Evolutionary conservation across 2,888 invertebrate species (phyloP), one percentile per base, ranked within the genome.

Genomic region (Epiblema foenella): DNA sequence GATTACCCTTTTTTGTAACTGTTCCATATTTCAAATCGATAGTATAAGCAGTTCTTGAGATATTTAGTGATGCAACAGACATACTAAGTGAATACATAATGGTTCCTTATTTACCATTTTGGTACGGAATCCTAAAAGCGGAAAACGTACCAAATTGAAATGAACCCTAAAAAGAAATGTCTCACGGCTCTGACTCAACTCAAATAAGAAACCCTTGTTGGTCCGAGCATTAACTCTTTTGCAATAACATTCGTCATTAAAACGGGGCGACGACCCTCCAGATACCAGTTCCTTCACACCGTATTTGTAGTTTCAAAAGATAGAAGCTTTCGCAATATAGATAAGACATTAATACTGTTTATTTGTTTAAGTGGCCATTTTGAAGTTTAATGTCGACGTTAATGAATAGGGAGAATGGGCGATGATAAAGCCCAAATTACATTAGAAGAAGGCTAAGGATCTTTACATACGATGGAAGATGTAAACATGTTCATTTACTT

Each of bases 211-310:
- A 77, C 78, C 78, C 76, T 78, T 78, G 77, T 79, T 72, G 69
- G 76, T 75, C 76, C 72, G 80, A 74, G 75, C 74, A 52, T 75
- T 68, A 69, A 83, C 78, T 80, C 81, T 85, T 85, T 85, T 74
- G 81, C 79, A 85, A 83, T 78, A 79, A 79, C 78, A 78, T 79
- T 79, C 76, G 78, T 75, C 76, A 75, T 77, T 77, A 80, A 79
- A 80, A 33, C 78, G 72, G 87, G 77, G 73, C 86, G 75, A 81
- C 83, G 85, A 84, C 87, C 81, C 78, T 70, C 79, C 20, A 39
- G 64, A 64, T 86, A 85, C 78, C 79, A 75, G 87, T 83, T 82
- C 84, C 77, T 85, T 87, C 83, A 84, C 87, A 20, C 51, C 37
- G 75, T 76, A 68, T 68, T 71, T 75, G 74, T 67, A 72, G 49